These are phyloP conservation scores for Alces alces DNA, from an alignment of 2,113 vertebrate genomes.

Conservation along the genomic window DNA sequence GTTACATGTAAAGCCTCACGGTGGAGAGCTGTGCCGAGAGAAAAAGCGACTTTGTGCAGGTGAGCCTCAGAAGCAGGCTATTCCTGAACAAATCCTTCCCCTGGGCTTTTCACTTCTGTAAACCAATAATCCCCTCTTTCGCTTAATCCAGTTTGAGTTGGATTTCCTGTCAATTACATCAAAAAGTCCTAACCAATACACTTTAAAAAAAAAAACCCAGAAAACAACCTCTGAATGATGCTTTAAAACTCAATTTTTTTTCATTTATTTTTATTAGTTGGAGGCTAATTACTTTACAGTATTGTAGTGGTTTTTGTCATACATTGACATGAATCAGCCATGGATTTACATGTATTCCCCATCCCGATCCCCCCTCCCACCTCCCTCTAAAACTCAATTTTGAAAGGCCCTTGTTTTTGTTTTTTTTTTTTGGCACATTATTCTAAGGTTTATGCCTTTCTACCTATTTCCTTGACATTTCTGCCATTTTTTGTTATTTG, in stretches of 20 bases:
- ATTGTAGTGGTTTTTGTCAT: no score
- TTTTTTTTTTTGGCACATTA: not conserved
- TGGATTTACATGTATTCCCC: no score
- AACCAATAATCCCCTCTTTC: not conserved
- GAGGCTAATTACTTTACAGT: no score
- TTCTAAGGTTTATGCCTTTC: not conserved
- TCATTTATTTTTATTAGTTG: no score
- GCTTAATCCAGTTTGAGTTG: not conserved
- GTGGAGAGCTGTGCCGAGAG: not conserved
- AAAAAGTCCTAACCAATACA: not conserved
- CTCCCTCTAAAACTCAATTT: not conserved
- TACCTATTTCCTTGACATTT: not conserved
- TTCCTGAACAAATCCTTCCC: not conserved
- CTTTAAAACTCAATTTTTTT: not conserved
- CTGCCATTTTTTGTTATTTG: not conserved
- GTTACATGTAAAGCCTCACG: rapidly evolving
- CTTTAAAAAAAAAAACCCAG: not conserved
- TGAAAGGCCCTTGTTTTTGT: not conserved
- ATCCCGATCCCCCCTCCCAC: no score
- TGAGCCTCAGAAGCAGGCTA: not conserved
- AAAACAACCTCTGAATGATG: not conserved
- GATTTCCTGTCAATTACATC: not conserved
- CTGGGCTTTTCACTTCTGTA: not conserved
- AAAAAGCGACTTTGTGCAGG: not conserved
- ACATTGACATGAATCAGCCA: no score